phyloP scores from a whole-genome alignment of 2,113 vertebrate species.

The Condylura cristata region DNA sequence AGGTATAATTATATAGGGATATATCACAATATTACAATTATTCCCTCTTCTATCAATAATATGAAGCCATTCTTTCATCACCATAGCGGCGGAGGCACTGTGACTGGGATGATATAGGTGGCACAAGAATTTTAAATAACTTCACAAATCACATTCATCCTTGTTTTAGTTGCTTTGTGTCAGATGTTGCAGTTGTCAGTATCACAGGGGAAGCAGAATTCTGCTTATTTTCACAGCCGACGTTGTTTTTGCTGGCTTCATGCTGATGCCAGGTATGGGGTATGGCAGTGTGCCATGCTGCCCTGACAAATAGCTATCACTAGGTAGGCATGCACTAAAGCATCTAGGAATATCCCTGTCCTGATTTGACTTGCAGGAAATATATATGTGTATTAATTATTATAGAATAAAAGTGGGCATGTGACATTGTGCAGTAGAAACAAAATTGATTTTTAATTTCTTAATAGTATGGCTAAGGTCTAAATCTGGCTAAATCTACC shows the following conservation, averaged over 20 bases:
- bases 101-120: not conserved
- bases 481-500: not conserved
- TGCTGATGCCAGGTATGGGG: rapidly evolving
- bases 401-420: not conserved
- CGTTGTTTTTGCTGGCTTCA: not conserved
- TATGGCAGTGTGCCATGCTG: not conserved
- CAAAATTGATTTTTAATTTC: not conserved
- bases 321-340: not conserved
- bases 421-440: not conserved
- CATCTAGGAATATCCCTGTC: not conserved
- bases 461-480: rapidly evolving
- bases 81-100: not conserved
- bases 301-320: not conserved
- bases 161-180: not conserved
- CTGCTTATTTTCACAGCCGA: not conserved
- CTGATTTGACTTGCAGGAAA: not conserved
- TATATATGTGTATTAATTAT: not conserved
- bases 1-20: not conserved
- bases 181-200: not conserved
- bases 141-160: not conserved
- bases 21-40: not conserved
- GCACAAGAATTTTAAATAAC: not conserved
- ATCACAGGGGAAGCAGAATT: not conserved
- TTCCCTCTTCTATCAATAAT: not conserved
- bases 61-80: not conserved